A percentile compares a stretch with the other conserved stretches of the same genome.
These are phyloP conservation scores for Trachelus stipa DNA, from an alignment of 2,888 invertebrate species.

Conservation along the genomic window DNA sequence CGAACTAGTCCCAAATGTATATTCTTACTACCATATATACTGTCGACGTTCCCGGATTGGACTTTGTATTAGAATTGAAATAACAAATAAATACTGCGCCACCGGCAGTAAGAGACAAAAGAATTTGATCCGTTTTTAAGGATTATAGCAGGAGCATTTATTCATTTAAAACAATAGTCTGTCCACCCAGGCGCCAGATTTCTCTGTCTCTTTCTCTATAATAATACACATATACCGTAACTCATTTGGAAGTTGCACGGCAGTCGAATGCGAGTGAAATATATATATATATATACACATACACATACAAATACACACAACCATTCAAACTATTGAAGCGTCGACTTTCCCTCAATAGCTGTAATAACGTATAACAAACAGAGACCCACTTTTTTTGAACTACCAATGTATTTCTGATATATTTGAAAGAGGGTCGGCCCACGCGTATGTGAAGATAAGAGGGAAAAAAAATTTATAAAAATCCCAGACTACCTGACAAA, in stretches of 20 bases:
- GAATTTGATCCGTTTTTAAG: not conserved
- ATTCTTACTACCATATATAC: not conserved
- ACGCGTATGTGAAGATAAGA: not conserved
- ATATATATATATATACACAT: too few species aligned
- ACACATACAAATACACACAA: too few species aligned
- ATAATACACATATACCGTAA: not conserved
- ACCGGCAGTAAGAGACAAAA: not conserved
- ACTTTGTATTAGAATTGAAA: not conserved
- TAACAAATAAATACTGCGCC: not conserved
- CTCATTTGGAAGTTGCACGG: not conserved
- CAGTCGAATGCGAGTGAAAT: not conserved
- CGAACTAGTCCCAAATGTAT: not conserved
- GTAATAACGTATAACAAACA: not conserved
- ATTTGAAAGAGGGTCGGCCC: not conserved
- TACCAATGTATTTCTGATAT: not conserved
- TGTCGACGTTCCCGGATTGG: not conserved
- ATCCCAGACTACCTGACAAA: not conserved
- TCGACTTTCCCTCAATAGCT: not conserved
- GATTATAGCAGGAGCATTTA: not conserved
- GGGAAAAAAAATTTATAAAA: not conserved
- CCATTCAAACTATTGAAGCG: not conserved
- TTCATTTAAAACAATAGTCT: not conserved
- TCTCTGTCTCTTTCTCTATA: not conserved
- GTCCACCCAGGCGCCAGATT: not conserved
- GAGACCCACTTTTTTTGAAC: not conserved